Conservation (phyloP, 2,113 vertebrate species). For the Oncorhynchus tshawytscha region DNA sequence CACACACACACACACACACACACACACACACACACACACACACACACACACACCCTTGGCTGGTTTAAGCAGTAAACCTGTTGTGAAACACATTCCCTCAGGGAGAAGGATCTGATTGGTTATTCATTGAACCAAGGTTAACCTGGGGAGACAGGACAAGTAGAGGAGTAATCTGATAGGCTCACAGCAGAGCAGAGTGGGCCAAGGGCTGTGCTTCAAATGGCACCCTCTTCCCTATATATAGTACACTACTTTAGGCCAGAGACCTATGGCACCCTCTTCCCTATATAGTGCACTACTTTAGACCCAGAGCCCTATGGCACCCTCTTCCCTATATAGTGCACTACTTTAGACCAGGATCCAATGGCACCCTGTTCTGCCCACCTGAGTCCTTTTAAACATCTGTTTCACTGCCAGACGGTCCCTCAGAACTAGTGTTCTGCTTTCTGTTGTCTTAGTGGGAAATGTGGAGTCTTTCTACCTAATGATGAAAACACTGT, state of each 20-base stretch:
- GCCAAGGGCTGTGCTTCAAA: no score
- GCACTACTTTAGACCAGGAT: no score
- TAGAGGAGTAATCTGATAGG: slow-evolving; percentile 52
- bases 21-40: no score
- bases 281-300: no score
- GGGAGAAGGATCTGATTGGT: slow-evolving; percentile 42
- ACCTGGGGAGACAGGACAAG: slow-evolving; percentile 54
- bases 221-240: no score
- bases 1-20: no score
- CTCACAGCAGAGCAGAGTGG: slow-evolving; percentile 12
- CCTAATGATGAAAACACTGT: background rate
- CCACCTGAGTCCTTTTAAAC: slow-evolving; percentile 25
- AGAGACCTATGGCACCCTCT: no score
- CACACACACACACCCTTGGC: no score
- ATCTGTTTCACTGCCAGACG: background rate
- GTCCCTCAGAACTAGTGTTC: background rate
- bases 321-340: no score
- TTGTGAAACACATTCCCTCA: slow-evolving; percentile 54
- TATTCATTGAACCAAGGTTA: slow-evolving; percentile 47
- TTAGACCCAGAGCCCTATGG: no score
- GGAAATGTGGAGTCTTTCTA: background rate
- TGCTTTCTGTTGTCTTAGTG: background rate
- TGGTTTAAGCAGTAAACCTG: background rate
- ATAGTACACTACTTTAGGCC: no score
- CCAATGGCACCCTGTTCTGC: no score